These are phyloP conservation scores for Mungos mungo DNA, from an alignment of 2,113 vertebrate species.

Conservation along the genomic window DNA sequence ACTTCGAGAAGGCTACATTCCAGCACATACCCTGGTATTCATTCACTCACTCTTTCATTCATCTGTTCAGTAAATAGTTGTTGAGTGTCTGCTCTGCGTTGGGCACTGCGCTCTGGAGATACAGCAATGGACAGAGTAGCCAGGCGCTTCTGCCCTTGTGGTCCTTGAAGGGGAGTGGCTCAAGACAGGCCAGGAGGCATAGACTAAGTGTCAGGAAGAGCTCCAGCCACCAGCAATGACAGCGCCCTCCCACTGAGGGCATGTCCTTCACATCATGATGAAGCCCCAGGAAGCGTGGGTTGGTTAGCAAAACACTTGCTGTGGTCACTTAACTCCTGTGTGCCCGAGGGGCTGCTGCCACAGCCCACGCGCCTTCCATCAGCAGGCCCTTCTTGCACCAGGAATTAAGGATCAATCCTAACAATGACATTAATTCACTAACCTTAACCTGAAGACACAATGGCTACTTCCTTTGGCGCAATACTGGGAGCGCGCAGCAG, in stretches of 20 bases:
- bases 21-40: no score
- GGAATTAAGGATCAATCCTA: no score
- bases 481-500: neutral
- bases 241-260: neutral
- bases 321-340: rapidly evolving
- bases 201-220: neutral
- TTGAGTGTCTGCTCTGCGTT: neutral
- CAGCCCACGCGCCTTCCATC: rapidly evolving
- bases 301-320: rapidly evolving
- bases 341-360: neutral
- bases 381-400: neutral
- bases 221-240: no score
- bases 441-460: neutral
- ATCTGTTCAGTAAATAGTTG: neutral
- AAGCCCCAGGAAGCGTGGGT: neutral
- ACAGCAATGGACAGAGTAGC: rapidly evolving
- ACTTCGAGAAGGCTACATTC: neutral
- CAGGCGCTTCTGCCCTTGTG: rapidly evolving
- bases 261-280: rapidly evolving
- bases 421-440: rapidly evolving
- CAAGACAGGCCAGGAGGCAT: rapidly evolving
- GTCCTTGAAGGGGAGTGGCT: neutral
- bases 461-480: neutral
- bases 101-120: neutral
- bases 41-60: neutral